Evolutionary conservation across 2,113 vertebrate genomes (phyloP).

Genomic region (Vimba vimba): DNA sequence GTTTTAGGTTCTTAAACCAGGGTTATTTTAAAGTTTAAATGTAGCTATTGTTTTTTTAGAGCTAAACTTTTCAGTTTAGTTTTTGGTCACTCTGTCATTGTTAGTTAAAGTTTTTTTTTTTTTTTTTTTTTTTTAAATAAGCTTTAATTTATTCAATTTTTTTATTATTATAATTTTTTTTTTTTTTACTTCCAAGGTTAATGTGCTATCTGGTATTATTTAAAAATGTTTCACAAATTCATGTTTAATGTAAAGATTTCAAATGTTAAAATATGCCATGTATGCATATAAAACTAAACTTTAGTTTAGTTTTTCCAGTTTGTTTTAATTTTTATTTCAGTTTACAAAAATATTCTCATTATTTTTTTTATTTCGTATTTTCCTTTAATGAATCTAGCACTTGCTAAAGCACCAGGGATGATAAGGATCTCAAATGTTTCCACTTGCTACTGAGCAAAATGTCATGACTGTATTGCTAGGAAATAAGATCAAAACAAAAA

Average conservation of each 20-base stretch:
- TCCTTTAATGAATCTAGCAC: neutral
- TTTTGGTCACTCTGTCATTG: neutral
- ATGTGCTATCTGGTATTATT: neutral
- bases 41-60: neutral
- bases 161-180: too few species aligned
- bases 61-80: neutral
- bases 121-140: too few species aligned
- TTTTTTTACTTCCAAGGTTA: neutral
- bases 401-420: neutral
- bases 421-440: constrained; percentile 6
- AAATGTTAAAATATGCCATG: neutral
- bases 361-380: neutral
- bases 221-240: neutral
- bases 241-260: neutral
- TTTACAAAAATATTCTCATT: neutral
- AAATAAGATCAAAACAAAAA: constrained; percentile 53
- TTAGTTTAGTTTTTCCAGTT: neutral
- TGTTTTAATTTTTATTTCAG: neutral
- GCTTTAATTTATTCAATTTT: neutral
- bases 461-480: neutral
- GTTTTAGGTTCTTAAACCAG: neutral
- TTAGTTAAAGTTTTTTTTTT: neutral
- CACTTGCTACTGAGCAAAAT: neutral
- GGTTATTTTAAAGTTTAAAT: neutral
- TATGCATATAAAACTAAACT: neutral